phyloP scores from a whole-genome alignment of 2,113 vertebrate genomes.

The Lates calcarifer region DNA sequence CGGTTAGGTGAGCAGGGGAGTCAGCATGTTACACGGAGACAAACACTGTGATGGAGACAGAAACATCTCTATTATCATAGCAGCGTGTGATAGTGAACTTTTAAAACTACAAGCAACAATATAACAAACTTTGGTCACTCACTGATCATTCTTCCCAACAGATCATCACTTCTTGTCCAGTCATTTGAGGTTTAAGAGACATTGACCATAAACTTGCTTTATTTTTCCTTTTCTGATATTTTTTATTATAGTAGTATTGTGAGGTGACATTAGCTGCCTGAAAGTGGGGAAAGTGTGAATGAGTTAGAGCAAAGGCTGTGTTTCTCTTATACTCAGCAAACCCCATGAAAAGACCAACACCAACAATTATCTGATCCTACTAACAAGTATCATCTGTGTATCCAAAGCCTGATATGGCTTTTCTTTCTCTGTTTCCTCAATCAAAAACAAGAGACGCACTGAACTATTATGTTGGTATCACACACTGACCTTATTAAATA shows the following conservation, averaged over 20 bases:
- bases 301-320: background rate
- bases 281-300: slow-evolving; percentile 1
- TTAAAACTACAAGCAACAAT: background rate
- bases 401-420: no score
- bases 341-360: background rate
- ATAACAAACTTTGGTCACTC: no score
- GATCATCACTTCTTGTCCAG: background rate
- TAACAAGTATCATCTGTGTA: background rate
- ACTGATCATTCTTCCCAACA: background rate
- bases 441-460: background rate
- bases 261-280: background rate
- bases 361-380: background rate
- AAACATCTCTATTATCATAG: background rate
- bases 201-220: background rate
- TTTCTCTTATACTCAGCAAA: background rate
- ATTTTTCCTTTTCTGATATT: background rate
- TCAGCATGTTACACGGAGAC: background rate
- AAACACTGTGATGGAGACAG: background rate
- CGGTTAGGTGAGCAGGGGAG: background rate
- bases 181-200: slow-evolving; percentile 21
- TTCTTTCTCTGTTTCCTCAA: background rate
- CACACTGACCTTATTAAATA: background rate
- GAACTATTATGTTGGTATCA: no score
- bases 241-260: background rate
- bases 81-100: background rate